Percentiles rank a stretch among this genome's conserved stretches.
Conservation (phyloP, 1,140 invertebrate genomes). For the Pseudachorutes palmiensis region DNA sequence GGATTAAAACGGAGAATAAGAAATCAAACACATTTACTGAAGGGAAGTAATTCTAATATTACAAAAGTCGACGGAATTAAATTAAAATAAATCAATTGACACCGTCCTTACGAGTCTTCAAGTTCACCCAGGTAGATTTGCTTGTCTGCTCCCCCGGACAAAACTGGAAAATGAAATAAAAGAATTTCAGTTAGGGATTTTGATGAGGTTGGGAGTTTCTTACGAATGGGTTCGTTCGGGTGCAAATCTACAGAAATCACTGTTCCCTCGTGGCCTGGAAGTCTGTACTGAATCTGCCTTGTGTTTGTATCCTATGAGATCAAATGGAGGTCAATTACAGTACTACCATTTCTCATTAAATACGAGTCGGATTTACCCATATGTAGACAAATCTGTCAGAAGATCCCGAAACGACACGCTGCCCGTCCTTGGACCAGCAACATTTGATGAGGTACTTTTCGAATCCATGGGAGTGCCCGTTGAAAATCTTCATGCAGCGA, state of each 20-base stretch:
- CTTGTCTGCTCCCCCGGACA: constrained; percentile 92
- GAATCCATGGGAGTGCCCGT: constrained; percentile 29
- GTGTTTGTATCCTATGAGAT: constrained; percentile 90
- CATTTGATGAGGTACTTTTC: constrained; percentile 61
- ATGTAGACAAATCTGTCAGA: constrained; percentile 92
- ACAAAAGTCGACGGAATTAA: too few relatives aligned
- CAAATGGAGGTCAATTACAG: too few relatives aligned
- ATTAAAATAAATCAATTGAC: too few relatives aligned
- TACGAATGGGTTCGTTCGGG: constrained; percentile 83
- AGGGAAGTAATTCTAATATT: too few relatives aligned
- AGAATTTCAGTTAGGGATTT: background rate
- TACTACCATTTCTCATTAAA: too few relatives aligned
- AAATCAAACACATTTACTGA: too few relatives aligned
- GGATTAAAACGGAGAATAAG: too few relatives aligned
- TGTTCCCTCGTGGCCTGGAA: constrained; percentile 95
- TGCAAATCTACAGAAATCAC: constrained; percentile 97
- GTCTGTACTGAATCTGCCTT: constrained; percentile 84
- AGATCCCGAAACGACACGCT: constrained; percentile 79
- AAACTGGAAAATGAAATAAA: constrained; percentile 55
- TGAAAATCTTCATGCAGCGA: constrained; percentile 64
- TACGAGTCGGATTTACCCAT: too few relatives aligned
- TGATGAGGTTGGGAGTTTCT: constrained; percentile 36
- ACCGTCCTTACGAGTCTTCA: constrained; percentile 45
- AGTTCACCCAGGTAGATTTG: constrained; percentile 93
- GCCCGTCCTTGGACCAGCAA: constrained; percentile 79